Conservation (phyloP, 2,888 invertebrate genomes). For the Noctua comes region DNA sequence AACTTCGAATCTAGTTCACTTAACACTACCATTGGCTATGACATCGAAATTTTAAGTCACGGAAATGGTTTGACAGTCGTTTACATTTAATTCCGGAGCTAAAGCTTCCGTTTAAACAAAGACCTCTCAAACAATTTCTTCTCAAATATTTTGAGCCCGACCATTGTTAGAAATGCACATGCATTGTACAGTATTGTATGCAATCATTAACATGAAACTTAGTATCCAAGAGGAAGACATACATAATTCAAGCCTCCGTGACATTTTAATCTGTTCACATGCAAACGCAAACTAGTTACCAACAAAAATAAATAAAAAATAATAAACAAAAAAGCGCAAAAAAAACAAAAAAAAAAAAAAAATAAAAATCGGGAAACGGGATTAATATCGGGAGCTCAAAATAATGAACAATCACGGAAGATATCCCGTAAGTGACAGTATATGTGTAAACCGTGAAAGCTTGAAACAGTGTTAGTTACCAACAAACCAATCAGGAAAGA, state of each 20-base stretch:
- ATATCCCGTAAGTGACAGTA: no score
- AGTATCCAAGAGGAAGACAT: constrained; percentile 39
- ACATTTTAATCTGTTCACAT: constrained; percentile 53
- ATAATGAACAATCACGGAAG: no score
- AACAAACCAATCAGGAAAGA: constrained; percentile 48
- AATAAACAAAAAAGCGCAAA: no score
- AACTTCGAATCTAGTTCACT: constrained; percentile 5
- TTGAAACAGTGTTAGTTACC: no score
- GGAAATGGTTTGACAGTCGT: constrained; percentile 39
- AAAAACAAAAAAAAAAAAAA: no score
- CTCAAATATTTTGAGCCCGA: constrained; percentile 25
- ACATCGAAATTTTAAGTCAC: constrained; percentile 32
- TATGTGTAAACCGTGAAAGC: no score
- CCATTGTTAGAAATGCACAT: constrained; percentile 26
- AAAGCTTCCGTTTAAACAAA: constrained; percentile 7
- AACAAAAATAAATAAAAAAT: no score
- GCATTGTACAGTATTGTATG: constrained; percentile 24
- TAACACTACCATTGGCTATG: neutral
- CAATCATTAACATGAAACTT: constrained; percentile 25
- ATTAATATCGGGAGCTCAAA: no score
- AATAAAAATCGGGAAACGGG: no score
- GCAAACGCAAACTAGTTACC: constrained; percentile 52
- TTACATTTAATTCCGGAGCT: constrained; percentile 34
- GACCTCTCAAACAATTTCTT: constrained; percentile 18
- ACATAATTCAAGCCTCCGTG: constrained; percentile 36